A percentile compares a stretch with the other conserved stretches of the same genome.
Evolutionary conservation across 2,888 invertebrate genomes (phyloP).

Genomic region (Frankliniella fusca): DNA sequence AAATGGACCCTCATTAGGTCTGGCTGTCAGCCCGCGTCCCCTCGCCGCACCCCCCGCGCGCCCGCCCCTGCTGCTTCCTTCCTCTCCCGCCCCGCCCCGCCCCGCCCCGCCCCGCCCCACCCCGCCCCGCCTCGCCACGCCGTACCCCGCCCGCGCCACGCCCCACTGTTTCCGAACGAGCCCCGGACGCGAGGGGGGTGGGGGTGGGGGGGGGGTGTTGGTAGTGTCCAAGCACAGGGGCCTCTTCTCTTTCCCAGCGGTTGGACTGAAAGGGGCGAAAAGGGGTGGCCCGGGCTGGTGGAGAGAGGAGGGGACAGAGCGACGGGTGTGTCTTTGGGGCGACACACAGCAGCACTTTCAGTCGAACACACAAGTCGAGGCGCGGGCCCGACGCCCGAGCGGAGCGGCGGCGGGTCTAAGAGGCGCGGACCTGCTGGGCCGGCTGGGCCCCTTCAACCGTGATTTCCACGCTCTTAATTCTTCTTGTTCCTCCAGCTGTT

Average conservation of each 20-base stretch:
- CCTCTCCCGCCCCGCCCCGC: background rate
- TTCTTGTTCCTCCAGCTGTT: no score
- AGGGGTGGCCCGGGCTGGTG: background rate
- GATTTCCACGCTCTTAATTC: no score
- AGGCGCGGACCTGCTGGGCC: no score
- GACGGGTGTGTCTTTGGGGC: background rate
- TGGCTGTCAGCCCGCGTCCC: background rate
- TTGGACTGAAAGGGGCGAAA: background rate
- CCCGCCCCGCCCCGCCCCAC: background rate
- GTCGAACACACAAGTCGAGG: background rate
- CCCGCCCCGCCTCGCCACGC: background rate
- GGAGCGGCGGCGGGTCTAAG: background rate
- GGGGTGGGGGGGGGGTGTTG: no score
- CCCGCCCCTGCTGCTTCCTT: background rate
- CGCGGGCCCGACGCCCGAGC: background rate
- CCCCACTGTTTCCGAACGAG: background rate
- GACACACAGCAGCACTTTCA: background rate
- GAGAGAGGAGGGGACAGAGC: background rate
- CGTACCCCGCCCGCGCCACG: background rate
- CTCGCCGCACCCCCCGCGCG: background rate
- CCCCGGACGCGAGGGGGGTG: background rate
- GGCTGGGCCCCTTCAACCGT: no score
- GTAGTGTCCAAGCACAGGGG: no score
- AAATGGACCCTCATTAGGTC: constrained; percentile 5
- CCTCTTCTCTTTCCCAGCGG: constrained; percentile 1